Conservation (phyloP, 2,888 invertebrate genomes). For the Zygogramma bicolorata region DNA sequence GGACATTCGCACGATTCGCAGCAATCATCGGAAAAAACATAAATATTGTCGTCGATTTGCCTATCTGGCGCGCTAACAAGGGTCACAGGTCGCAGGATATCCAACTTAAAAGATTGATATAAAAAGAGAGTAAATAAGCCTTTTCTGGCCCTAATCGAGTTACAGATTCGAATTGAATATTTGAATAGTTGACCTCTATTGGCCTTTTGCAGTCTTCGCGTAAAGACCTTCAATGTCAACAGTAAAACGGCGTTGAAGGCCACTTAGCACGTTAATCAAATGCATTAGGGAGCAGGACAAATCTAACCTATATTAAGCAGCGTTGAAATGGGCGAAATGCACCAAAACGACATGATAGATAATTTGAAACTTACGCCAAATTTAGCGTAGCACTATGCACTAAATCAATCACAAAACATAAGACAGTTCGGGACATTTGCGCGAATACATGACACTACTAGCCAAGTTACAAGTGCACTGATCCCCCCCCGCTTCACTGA, state of each 20-base stretch:
- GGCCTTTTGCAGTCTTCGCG: slow-evolving; percentile 67
- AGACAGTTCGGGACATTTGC: slow-evolving; percentile 66
- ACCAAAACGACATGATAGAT: slow-evolving; percentile 22
- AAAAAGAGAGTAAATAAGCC: slow-evolving; percentile 25
- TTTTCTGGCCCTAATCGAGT: slow-evolving; percentile 39
- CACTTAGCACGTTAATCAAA: slow-evolving; percentile 64
- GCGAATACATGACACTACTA: slow-evolving; percentile 68
- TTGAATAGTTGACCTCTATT: slow-evolving; percentile 67
- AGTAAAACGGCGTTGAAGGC: slow-evolving; percentile 67
- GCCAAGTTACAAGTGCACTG: slow-evolving; percentile 68
- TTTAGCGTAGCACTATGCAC: slow-evolving; percentile 62
- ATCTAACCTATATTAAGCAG: slow-evolving; percentile 46
- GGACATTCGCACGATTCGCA: slow-evolving; percentile 8
- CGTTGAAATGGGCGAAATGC: slow-evolving; percentile 27
- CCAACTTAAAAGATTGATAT: slow-evolving; percentile 38
- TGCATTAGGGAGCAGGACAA: slow-evolving; percentile 36
- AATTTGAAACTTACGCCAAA: slow-evolving; percentile 62
- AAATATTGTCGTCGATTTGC: slow-evolving; percentile 49
- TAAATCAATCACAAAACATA: slow-evolving; percentile 65
- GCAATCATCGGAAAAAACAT: slow-evolving; percentile 38
- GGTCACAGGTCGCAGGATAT: slow-evolving; percentile 62
- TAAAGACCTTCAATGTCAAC: slow-evolving; percentile 68
- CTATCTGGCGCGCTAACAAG: slow-evolving; percentile 55
- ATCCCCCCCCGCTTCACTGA: slow-evolving; percentile 62
- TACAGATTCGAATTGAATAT: slow-evolving; percentile 47